Conservation (phyloP, 2,888 invertebrate genomes). For the Ophion obscuratus region DNA sequence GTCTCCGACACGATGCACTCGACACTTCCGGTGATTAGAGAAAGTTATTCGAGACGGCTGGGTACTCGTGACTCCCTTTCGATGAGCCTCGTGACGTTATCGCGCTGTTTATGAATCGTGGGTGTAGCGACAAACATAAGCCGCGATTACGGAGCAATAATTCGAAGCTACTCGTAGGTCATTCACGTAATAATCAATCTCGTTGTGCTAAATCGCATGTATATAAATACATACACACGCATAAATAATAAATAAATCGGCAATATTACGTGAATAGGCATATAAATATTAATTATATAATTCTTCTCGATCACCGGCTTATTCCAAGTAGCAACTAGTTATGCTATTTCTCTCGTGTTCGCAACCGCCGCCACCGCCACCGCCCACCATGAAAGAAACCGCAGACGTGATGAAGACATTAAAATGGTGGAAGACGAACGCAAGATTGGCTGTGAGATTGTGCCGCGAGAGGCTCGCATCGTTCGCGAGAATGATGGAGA, state of each 20-base stretch:
- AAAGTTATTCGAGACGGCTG: slow-evolving; percentile 56
- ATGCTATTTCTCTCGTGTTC: slow-evolving; percentile 51
- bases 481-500: slow-evolving; percentile 19
- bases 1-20: slow-evolving; percentile 46
- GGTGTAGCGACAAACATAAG: slow-evolving; percentile 1
- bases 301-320: slow-evolving; percentile 38
- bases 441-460: slow-evolving; percentile 75
- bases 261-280: background rate
- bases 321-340: slow-evolving; percentile 53
- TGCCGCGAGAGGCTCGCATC: slow-evolving; percentile 58
- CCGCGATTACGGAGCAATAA: background rate
- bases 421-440: slow-evolving; percentile 76
- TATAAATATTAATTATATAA: slow-evolving; percentile 47
- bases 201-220: background rate
- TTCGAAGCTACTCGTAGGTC: background rate
- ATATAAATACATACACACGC: background rate
- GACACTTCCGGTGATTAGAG: slow-evolving; percentile 64
- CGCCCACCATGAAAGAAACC: slow-evolving; percentile 72
- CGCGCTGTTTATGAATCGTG: slow-evolving; percentile 9
- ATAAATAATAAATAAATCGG: background rate
- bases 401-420: slow-evolving; percentile 79
- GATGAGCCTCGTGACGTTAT: background rate
- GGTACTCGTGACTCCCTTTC: slow-evolving; percentile 24
- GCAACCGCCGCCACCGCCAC: slow-evolving; percentile 62
- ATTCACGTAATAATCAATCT: slow-evolving; percentile 6